phyloP scores from a whole-genome alignment of 2,113 vertebrate genomes.

The Haemorhous mexicanus region DNA sequence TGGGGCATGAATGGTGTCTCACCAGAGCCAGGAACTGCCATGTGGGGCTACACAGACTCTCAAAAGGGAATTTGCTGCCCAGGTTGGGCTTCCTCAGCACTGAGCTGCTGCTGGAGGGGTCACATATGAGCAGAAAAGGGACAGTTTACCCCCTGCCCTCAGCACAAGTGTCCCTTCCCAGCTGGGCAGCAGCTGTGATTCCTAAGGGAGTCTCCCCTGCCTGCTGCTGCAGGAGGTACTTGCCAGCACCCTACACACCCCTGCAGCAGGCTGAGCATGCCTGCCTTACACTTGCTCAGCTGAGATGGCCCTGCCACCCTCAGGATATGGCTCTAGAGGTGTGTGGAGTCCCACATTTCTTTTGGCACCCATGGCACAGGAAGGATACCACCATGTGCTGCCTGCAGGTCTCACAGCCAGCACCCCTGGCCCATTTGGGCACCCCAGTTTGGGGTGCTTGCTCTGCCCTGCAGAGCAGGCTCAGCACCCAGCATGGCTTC shows the following conservation, averaged over 20 bases:
- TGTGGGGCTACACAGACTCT: neutral
- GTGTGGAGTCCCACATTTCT: fast-evolving
- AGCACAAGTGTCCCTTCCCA: neutral
- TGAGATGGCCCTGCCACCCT: no score
- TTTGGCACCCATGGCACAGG: fast-evolving
- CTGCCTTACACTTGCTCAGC: neutral
- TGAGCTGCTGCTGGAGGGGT: neutral
- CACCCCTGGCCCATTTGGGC: neutral
- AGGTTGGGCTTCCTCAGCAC: neutral
- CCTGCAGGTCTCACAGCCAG: neutral
- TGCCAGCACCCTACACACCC: fast-evolving
- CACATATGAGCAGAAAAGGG: neutral
- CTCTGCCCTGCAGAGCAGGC: neutral
- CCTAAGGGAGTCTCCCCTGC: neutral
- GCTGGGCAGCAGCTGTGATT: neutral
- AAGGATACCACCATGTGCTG: fast-evolving
- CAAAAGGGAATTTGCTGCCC: neutral
- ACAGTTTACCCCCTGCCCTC: no score
- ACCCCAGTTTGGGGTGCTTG: neutral
- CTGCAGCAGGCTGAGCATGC: neutral
- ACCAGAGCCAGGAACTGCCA: fast-evolving
- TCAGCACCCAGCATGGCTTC: neutral
- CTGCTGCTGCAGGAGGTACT: neutral
- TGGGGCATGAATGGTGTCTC: neutral
- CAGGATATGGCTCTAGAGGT: neutral